phyloP scores from a whole-genome alignment of 2,113 vertebrate genomes.

The Labrus mixtus region DNA sequence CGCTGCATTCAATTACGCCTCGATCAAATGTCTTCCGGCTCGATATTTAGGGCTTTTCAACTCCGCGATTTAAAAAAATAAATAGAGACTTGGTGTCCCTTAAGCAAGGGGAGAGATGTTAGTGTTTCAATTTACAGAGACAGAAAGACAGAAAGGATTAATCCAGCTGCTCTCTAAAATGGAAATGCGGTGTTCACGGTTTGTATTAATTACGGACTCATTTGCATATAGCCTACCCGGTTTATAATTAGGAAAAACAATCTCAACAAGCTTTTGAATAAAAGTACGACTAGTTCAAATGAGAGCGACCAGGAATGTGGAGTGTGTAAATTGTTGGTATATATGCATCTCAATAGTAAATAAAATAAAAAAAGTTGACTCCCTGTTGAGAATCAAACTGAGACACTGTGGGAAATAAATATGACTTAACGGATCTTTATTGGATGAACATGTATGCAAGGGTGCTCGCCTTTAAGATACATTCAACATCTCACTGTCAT shows the following conservation, averaged over 20 bases:
- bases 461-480: constrained; percentile 83
- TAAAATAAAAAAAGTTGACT: constrained; percentile 21
- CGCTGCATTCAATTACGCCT: constrained; percentile 77
- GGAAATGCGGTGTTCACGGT: constrained; percentile 64
- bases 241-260: constrained; percentile 65
- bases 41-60: constrained; percentile 57
- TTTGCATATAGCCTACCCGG: constrained; percentile 65
- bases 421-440: constrained; percentile 86
- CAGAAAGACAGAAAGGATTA: constrained; percentile 67
- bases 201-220: constrained; percentile 73
- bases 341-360: constrained; percentile 26
- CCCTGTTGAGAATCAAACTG: constrained; percentile 38
- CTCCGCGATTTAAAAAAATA: constrained; percentile 36
- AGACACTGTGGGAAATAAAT: constrained; percentile 64
- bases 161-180: constrained; percentile 66
- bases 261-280: constrained; percentile 68
- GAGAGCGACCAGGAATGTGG: constrained; percentile 42
- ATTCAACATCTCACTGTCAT: constrained; percentile 86
- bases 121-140: constrained; percentile 67
- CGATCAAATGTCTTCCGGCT: constrained; percentile 73
- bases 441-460: constrained; percentile 85
- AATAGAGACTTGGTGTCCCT: constrained; percentile 45
- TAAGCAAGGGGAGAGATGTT: constrained; percentile 64
- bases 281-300: constrained; percentile 71
- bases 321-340: constrained; percentile 45